Conservation (phyloP, 2,888 invertebrate species). For the Pterostichus madidus region DNA sequence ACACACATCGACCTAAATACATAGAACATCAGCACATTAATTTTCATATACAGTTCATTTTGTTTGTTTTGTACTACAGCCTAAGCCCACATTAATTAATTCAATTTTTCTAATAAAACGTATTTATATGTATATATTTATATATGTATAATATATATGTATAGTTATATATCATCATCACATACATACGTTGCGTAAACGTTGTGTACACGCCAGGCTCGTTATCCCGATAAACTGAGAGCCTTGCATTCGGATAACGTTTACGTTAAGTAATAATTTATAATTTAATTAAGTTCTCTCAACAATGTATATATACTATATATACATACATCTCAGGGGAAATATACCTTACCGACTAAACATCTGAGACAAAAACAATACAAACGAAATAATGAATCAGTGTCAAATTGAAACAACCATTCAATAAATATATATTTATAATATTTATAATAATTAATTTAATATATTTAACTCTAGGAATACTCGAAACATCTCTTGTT, state of each 20-base stretch:
- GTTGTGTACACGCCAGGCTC: conserved; percentile 13
- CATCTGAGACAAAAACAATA: conserved; percentile 65
- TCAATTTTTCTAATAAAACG: conserved; percentile 66
- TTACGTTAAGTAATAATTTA: conserved; percentile 59
- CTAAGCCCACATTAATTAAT: conserved; percentile 67
- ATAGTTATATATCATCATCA: conserved; percentile 66
- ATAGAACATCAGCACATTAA: conserved; percentile 67
- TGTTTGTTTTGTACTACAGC: conserved; percentile 65
- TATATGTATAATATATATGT: conserved; percentile 65
- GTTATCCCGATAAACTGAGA: conserved; percentile 8
- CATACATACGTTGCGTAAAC: conserved; percentile 64
- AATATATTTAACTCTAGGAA: conserved; percentile 66
- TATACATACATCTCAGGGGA: conserved; percentile 63
- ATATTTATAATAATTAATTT: conserved; percentile 62
- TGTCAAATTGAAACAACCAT: conserved; percentile 63
- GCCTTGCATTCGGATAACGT: conserved; percentile 30
- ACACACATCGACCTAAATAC: conserved; percentile 67
- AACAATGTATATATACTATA: conserved; percentile 65
- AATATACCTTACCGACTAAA: conserved; percentile 66
- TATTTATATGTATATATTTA: conserved; percentile 66
- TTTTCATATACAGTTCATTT: conserved; percentile 67
- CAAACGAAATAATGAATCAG: conserved; percentile 56
- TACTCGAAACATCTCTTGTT: conserved; percentile 63
- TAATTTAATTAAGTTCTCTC: conserved; percentile 62
- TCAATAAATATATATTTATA: conserved; percentile 65